Evolutionary conservation across 2,888 invertebrate genomes (phyloP).

Genomic region (Marronus borbonicus): DNA sequence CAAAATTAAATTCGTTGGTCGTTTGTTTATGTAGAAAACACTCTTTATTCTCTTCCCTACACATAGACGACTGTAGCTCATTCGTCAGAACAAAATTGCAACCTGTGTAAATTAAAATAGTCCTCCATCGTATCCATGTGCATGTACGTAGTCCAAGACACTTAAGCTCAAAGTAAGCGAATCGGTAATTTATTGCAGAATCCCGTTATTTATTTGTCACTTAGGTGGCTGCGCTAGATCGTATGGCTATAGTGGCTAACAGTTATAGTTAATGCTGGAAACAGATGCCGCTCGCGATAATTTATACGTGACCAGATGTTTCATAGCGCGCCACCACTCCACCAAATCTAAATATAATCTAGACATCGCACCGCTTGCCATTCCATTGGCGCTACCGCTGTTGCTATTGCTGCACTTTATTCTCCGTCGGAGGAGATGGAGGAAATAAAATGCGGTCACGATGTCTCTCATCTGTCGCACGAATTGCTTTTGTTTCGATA

Average conservation of each 20-base stretch:
- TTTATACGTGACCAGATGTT: constrained; percentile 52
- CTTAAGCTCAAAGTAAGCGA: background rate
- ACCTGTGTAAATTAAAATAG: background rate
- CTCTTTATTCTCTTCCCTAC: background rate
- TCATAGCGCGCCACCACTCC: constrained; percentile 23
- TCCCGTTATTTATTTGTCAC: constrained; percentile 51
- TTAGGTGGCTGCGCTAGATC: constrained; percentile 41
- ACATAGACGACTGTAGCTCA: background rate
- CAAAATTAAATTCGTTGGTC: background rate
- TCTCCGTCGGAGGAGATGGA: background rate
- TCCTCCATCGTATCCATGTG: background rate
- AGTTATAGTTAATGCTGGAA: constrained; percentile 21
- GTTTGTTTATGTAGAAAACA: background rate
- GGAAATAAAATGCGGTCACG: constrained; percentile 6
- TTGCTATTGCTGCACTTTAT: background rate
- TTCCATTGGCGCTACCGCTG: background rate
- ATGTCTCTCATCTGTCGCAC: background rate
- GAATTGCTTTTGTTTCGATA: background rate
- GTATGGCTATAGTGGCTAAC: constrained; percentile 3
- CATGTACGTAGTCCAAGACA: background rate
- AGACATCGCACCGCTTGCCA: constrained; percentile 6
- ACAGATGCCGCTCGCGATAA: constrained; percentile 48
- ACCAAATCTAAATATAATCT: constrained; percentile 50
- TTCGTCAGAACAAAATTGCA: background rate
- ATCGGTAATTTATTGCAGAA: constrained; percentile 46